phyloP scores from a whole-genome alignment of 2,113 vertebrate species.

The Neotragus pygmaeus region DNA sequence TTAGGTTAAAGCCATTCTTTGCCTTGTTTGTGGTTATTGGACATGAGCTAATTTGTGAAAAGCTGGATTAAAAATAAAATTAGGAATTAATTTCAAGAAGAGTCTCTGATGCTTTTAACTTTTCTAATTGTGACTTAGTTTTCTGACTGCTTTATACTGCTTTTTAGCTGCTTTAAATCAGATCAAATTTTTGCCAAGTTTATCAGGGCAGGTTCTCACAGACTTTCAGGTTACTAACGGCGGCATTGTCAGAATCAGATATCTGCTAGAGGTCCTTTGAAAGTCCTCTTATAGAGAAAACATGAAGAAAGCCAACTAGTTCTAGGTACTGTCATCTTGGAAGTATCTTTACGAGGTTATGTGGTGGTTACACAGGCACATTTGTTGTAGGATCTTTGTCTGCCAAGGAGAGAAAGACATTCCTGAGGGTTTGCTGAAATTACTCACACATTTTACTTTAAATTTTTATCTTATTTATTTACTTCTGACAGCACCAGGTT shows the following conservation, averaged over 20 bases:
- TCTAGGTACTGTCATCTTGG: neutral
- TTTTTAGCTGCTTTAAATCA: conserved; percentile 22
- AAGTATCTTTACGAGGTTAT: neutral
- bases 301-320: neutral
- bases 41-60: neutral
- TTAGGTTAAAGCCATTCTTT: neutral
- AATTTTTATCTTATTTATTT: neutral
- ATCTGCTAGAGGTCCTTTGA: conserved; percentile 19
- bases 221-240: neutral
- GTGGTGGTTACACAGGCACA: neutral
- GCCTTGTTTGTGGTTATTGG: neutral
- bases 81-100: neutral
- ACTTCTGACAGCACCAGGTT: neutral
- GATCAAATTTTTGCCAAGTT: neutral
- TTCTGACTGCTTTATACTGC: neutral
- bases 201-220: neutral
- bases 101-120: neutral
- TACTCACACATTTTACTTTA: neutral
- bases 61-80: neutral
- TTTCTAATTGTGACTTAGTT: neutral
- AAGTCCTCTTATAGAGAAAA: conserved; percentile 8
- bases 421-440: neutral
- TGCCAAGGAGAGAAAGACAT: neutral
- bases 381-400: neutral
- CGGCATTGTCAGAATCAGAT: neutral